Percentiles rank a stretch among this genome's conserved stretches.
Evolutionary conservation across 2,113 vertebrate species (phyloP).

Genomic region (Brachypodius melanocephalos): DNA sequence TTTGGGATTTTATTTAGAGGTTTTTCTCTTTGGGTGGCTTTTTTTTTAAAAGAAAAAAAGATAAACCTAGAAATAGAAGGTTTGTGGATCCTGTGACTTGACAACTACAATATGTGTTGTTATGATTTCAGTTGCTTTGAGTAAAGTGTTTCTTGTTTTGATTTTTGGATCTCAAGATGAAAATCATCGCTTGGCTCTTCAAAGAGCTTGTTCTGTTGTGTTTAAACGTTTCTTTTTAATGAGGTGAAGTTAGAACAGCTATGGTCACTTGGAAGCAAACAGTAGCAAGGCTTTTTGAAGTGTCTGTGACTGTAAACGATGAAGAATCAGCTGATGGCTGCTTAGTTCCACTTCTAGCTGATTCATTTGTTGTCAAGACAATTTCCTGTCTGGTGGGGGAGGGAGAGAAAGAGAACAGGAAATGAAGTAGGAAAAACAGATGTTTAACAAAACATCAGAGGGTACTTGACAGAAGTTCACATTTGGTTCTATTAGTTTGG

Average conservation of each 20-base stretch:
- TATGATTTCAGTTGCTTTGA: neutral
- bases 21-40: constrained; percentile 9
- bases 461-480: neutral
- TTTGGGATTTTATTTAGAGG: constrained; percentile 36
- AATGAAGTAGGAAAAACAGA: constrained; percentile 75
- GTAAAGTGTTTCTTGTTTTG: neutral
- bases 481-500: constrained; percentile 10
- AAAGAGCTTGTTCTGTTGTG: neutral
- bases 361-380: constrained; percentile 79
- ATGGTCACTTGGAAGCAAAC: neutral
- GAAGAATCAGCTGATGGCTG: constrained; percentile 71
- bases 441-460: constrained; percentile 68
- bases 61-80: constrained; percentile 10
- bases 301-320: constrained; percentile 60
- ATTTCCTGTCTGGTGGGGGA: constrained; percentile 76
- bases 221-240: neutral
- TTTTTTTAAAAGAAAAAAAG: neutral
- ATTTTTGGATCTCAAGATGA: neutral
- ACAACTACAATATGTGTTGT: neutral
- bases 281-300: constrained; percentile 25
- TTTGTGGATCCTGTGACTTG: constrained; percentile 28
- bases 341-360: constrained; percentile 74
- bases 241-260: neutral
- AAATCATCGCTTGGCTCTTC: neutral
- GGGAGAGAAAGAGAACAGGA: constrained; percentile 73